phyloP scores from a whole-genome alignment of 2,113 vertebrate genomes.

The Bubo scandiacus region DNA sequence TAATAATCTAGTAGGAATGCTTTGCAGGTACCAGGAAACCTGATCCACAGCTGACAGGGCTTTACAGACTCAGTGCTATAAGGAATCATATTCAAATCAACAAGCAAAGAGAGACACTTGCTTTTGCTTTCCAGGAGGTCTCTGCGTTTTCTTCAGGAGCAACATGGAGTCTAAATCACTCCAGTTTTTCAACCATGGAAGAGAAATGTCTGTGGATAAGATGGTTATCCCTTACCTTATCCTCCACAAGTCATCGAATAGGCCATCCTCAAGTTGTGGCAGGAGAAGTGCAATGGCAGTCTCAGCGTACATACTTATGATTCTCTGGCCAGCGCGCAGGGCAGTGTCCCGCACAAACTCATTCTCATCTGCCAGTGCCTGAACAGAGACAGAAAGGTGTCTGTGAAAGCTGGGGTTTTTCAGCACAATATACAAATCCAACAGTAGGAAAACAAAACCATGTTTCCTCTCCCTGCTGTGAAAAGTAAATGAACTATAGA shows the following conservation, averaged over 20 bases:
- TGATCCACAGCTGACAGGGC: neutral
- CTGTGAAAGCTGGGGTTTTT: neutral
- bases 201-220: neutral
- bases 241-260: conserved; percentile 97
- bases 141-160: neutral
- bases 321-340: conserved; percentile 90
- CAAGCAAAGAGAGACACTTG: neutral
- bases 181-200: neutral
- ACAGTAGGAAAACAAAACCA: neutral
- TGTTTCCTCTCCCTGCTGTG: neutral
- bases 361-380: conserved; percentile 97
- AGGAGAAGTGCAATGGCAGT: conserved; percentile 92
- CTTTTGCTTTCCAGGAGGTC: neutral
- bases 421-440: neutral
- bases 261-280: conserved; percentile 96
- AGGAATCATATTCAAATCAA: neutral
- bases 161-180: neutral
- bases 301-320: conserved; percentile 97
- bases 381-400: neutral
- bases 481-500: neutral
- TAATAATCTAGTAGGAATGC: neutral
- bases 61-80: neutral
- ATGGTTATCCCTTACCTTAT: conserved; percentile 80
- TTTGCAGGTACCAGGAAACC: neutral
- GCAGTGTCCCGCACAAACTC: conserved; percentile 98